A percentile compares a stretch with the other conserved stretches of the same genome.
Evolutionary conservation across 1,140 invertebrate species (phyloP).

Genomic region (Lasaia peninsularis): DNA sequence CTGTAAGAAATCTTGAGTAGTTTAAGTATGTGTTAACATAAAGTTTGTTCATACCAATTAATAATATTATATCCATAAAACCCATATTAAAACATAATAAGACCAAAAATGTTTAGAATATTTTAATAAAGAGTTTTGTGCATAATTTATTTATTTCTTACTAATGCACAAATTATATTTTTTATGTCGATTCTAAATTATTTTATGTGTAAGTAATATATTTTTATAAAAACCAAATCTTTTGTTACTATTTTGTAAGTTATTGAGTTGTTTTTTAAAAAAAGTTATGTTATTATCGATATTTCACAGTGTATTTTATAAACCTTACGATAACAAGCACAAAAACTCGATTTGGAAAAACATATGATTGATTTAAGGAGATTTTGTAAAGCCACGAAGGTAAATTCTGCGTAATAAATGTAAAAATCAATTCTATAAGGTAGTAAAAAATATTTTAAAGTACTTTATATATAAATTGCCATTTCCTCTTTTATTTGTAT

Average conservation of each 20-base stretch:
- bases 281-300: not conserved
- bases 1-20: not conserved
- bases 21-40: not conserved
- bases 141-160: not conserved
- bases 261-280: not conserved
- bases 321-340: no score
- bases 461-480: no score
- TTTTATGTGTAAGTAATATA: slow-evolving; percentile 2
- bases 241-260: not conserved
- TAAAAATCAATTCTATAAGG: no score
- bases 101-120: slow-evolving; percentile 9
- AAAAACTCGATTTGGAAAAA: no score
- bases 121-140: not conserved
- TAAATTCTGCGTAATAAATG: no score
- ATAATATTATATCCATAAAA: not conserved
- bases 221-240: slow-evolving; percentile 1
- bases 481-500: no score
- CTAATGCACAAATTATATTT: not conserved
- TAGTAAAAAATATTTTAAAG: no score
- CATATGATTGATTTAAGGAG: no score
- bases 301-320: no score
- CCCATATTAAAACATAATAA: not conserved
- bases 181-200: not conserved
- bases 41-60: not conserved
- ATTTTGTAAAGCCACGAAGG: no score